Percentiles rank a stretch among this genome's conserved stretches.
These are phyloP conservation scores for Trachymyrmex cornetzi DNA, from an alignment of 1,140 invertebrate species.

Conservation along the genomic window DNA sequence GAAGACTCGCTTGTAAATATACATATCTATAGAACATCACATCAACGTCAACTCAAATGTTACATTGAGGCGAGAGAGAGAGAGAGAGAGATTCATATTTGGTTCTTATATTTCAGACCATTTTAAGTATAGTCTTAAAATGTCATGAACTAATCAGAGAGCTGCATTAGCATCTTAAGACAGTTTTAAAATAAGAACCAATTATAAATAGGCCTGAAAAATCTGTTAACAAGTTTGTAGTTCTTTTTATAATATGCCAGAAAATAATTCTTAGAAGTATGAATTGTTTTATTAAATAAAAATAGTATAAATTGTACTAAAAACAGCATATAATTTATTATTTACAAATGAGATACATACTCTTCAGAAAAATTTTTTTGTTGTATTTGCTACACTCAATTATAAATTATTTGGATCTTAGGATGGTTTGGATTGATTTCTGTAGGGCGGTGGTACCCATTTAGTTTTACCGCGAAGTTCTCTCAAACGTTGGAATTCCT, in stretches of 20 bases:
- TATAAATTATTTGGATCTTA: conserved; percentile 3
- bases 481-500: conserved; percentile 94
- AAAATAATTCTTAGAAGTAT: not conserved
- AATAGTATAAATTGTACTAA: not conserved
- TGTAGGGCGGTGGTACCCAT: conserved; percentile 53
- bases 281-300: not conserved
- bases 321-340: not conserved
- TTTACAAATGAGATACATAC: conserved; percentile 11
- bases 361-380: not conserved
- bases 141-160: too few species aligned
- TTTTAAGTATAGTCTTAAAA: too few species aligned
- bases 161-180: too few species aligned
- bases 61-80: not conserved
- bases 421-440: conserved; percentile 44
- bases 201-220: too few species aligned
- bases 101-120: too few species aligned
- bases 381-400: not conserved
- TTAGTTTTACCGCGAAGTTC: conserved; percentile 91
- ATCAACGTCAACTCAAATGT: not conserved
- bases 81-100: too few species aligned
- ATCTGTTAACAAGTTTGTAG: not conserved
- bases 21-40: not conserved
- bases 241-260: too few species aligned
- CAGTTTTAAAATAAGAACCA: too few species aligned
- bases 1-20: not conserved